These are phyloP conservation scores for Temnothorax rugatulus DNA, from an alignment of 2,888 invertebrate genomes.

Conservation along the genomic window DNA sequence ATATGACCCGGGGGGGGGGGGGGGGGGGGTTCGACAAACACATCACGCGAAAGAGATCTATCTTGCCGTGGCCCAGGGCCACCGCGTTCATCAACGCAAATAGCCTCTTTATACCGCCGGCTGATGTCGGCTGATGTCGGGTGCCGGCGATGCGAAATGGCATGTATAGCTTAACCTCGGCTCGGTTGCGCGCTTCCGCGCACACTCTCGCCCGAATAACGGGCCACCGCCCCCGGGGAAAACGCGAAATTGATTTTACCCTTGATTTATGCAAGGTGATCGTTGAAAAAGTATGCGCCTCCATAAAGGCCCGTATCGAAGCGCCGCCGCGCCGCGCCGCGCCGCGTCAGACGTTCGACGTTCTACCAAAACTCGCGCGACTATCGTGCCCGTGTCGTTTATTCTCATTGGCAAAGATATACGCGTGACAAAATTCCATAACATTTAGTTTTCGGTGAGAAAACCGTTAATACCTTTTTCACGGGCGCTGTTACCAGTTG, in stretches of 20 bases:
- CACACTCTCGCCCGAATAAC: conserved; percentile 44
- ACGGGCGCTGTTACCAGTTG: background rate
- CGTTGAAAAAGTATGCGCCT: conserved; percentile 66
- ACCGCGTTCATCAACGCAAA: conserved; percentile 78
- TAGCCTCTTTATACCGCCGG: conserved; percentile 65
- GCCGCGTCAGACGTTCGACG: background rate
- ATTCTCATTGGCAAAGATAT: background rate
- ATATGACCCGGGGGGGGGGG: background rate
- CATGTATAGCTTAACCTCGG: conserved; percentile 31
- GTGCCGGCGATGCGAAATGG: conserved; percentile 25
- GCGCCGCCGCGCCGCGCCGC: conserved; percentile 23
- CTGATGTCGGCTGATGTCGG: conserved; percentile 43
- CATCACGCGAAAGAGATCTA: conserved; percentile 78
- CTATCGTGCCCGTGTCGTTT: conserved; percentile 14
- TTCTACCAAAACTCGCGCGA: background rate
- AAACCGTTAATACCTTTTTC: background rate
- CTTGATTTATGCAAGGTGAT: conserved; percentile 78
- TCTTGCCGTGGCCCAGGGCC: conserved; percentile 74
- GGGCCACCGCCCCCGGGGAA: conserved; percentile 54
- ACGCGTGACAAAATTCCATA: background rate
- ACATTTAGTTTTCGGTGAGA: conserved; percentile 12
- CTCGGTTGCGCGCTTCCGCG: conserved; percentile 35
- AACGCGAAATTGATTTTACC: conserved; percentile 78
- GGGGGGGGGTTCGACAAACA: conserved; percentile 71
- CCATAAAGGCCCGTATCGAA: conserved; percentile 52